These are phyloP conservation scores for Melieria picta DNA, from an alignment of 2,888 invertebrate species.

Conservation along the genomic window DNA sequence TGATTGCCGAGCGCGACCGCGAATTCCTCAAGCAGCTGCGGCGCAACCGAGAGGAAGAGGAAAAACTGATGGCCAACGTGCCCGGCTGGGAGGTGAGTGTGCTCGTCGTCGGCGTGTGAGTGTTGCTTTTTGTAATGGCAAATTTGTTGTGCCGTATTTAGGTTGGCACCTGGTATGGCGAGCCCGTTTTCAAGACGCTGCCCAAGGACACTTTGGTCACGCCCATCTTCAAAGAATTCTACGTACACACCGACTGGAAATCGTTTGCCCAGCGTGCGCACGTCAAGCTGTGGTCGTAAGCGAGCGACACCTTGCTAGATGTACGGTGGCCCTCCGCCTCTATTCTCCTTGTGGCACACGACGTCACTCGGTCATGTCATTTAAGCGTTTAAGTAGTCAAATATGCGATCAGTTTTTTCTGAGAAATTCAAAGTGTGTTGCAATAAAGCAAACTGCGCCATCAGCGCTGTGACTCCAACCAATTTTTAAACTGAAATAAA, in stretches of 20 bases:
- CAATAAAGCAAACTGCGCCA: no score
- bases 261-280: slow-evolving; percentile 69
- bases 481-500: no score
- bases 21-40: slow-evolving; percentile 83
- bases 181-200: slow-evolving; percentile 79
- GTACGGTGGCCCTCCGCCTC: background rate
- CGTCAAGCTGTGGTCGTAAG: slow-evolving; percentile 70
- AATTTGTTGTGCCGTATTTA: slow-evolving; percentile 38
- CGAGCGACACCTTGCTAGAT: background rate
- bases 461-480: no score
- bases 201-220: slow-evolving; percentile 73
- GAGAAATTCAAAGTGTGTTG: background rate
- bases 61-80: slow-evolving; percentile 87
- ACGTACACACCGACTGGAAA: slow-evolving; percentile 72
- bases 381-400: background rate
- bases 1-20: slow-evolving; percentile 86
- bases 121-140: background rate
- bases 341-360: background rate
- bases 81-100: slow-evolving; percentile 83
- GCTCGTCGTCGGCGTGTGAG: background rate
- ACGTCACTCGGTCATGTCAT: background rate
- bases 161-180: slow-evolving; percentile 85
- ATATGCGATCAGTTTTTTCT: background rate
- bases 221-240: slow-evolving; percentile 77
- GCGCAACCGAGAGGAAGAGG: slow-evolving; percentile 84